Evolutionary conservation across 2,113 vertebrate genomes (phyloP), one percentile per base, ranked within the genome.

Genomic region (Entosphenus tridentatus): DNA sequence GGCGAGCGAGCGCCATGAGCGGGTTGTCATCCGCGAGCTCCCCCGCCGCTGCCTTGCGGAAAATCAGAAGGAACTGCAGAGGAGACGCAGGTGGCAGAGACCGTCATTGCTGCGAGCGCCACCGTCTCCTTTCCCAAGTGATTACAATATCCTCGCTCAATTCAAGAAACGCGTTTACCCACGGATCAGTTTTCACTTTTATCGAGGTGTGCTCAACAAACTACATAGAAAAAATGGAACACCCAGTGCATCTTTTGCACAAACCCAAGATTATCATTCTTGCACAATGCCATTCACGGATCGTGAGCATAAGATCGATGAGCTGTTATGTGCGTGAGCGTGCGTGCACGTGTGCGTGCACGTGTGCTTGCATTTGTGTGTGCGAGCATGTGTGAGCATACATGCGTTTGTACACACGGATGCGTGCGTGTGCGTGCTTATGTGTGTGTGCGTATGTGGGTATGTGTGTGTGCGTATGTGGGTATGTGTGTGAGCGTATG

Each of bases 11-110:
- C 68, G 80, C 84, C 0, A 84, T 74, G 21, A 96, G 80, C 4
- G 90, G 90, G 0, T 88, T 95, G 81, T 93, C 89, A 72, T 91
- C 88, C 11, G 84, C 78, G 72, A 96, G 78, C 76, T 95, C 91
- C 1, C 90, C 91, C 0, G 89, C 90, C 0, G 89, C 91, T 0
- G 91, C 84, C 78, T 96, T 96, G 71, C 86, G 84, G 80, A 96
- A 96, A 69, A 95, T 96, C 77, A 95, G 78, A 70, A 96, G 85
- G 77, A 95, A 96, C 90, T 96, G 76, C 0, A 0, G 2, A 57
- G 21, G 8, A 56, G n/a, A 70, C 16, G 39, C 39, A 39, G 39
- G 39, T 39, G 39, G 39, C 39, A 39, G 39, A 39, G 39, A 39
- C 6, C 39, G 39, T 39, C 39, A 39, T 39, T 39, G 39, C 39